A percentile compares a stretch with the other conserved stretches of the same genome.
Conservation (phyloP, 53 echinoderm and acorn worm species). For the Echinometra lucunter region DNA sequence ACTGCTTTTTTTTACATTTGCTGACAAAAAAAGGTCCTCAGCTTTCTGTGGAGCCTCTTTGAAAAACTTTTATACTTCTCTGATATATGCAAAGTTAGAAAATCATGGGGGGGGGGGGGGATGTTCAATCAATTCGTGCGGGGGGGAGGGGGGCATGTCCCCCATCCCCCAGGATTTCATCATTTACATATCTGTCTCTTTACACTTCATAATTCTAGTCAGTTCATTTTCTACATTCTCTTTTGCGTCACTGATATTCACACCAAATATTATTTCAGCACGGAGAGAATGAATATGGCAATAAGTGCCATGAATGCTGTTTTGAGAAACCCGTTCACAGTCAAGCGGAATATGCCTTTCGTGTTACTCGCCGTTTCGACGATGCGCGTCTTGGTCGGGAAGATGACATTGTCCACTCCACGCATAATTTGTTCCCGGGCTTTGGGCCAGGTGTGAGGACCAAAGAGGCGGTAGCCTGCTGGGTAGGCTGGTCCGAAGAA, state of each 20-base stretch:
- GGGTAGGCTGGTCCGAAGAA: conserved; percentile 86
- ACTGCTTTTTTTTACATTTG: too few relatives aligned
- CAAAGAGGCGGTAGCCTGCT: conserved; percentile 72
- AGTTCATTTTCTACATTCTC: background rate
- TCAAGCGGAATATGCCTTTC: conserved; percentile 41
- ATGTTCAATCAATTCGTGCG: too few relatives aligned
- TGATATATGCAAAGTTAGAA: too few relatives aligned
- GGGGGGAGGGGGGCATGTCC: too few relatives aligned
- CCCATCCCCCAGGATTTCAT: too few relatives aligned
- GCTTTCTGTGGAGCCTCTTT: too few relatives aligned
- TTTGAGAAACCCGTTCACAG: conserved; percentile 58
- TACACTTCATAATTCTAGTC: background rate
- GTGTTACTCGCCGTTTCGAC: conserved; percentile 25
- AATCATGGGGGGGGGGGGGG: too few relatives aligned
- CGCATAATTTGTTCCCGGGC: conserved; percentile 70
- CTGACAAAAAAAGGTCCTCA: too few relatives aligned
- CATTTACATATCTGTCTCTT: background rate
- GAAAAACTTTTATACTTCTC: too few relatives aligned
- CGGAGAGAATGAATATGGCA: conserved; percentile 37
- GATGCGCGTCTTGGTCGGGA: conserved; percentile 61
- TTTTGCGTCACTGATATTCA: background rate
- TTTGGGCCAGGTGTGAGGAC: conserved; percentile 73
- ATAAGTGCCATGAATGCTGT: conserved; percentile 65
- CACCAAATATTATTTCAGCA: conserved; percentile 10
- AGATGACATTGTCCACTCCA: conserved; percentile 57